Evolutionary conservation across 2,888 invertebrate genomes (phyloP), one percentile per base, ranked within the genome.

Genomic region (Cantharis rustica): DNA sequence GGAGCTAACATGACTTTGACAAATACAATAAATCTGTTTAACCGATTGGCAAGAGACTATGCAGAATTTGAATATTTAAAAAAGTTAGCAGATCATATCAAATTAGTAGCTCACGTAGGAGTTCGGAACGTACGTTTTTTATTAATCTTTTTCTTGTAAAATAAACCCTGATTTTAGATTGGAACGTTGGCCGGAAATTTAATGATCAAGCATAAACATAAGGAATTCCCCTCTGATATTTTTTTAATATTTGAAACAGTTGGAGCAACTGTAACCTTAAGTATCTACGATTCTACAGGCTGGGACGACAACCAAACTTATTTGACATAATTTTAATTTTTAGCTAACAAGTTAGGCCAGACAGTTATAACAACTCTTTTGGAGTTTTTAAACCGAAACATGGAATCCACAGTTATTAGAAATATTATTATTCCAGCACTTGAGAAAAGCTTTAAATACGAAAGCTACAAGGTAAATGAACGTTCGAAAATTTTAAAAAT

Each of bases 161-260:
- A n/a, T 3, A 62, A 70, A 64, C n/a, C 86, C 85, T 47, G 15
- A 17, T 64, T 72, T 64, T 83, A 93, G 92, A 89, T 91, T 78
- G 94, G 93, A 20, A 93, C 93, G 0, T 87, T 95, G 76, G 94
- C 93, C 73, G 95, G 95, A 13, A 95, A 95, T 84, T 83, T 93
- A 71, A 90, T 91, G 87, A 88, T 94, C 82, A 95, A 95, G 84
- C 91, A 94, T 83, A 84, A 88, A 16, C 90, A 94, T 82, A 89
- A 88, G 0, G 93, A 93, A 61, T 95, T 95, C 84, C 93, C 92
- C 0, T 95, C 95, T 0, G 95, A 95, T 84, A 84, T 95, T 13
- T 94, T 93, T 82, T 83, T 94, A 3, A 87, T 93, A 9, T 83
- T 94, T n/a, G 91, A 90, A 86, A 91, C 92, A 1, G 90, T 91